Evolutionary conservation across 2,888 invertebrate genomes (phyloP).

Genomic region (Pediacus dermestoides): DNA sequence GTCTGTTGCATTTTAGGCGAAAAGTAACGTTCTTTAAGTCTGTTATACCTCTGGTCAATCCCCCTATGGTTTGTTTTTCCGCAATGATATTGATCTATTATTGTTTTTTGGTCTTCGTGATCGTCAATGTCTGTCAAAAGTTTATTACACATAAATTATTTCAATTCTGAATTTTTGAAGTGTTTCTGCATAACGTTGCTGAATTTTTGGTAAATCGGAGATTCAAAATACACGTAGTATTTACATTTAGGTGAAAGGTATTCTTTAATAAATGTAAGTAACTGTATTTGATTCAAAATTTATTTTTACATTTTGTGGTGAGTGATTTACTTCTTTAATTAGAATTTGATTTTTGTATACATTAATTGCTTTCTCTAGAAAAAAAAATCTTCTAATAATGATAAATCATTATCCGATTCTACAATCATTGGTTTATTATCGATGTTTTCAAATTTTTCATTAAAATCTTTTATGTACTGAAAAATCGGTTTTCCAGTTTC

Average conservation of each 20-base stretch:
- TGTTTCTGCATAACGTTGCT: conserved; percentile 2
- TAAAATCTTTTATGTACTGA: no score
- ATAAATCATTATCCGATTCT: no score
- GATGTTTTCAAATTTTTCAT: no score
- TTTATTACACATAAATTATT: neutral
- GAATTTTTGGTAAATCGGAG: conserved; percentile 1
- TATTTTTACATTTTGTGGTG: no score
- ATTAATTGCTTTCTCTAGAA: neutral
- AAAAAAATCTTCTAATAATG: no score
- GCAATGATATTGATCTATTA: neutral
- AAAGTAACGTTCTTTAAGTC: neutral
- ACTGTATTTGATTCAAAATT: no score
- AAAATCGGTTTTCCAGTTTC: no score
- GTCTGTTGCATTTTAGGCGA: neutral
- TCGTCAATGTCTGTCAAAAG: neutral
- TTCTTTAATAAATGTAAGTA: conserved; percentile 1
- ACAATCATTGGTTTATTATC: neutral
- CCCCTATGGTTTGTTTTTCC: no score
- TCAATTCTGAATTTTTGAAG: conserved; percentile 1
- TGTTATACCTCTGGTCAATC: neutral
- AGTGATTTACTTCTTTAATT: no score
- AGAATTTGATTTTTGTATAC: no score
- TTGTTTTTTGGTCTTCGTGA: neutral
- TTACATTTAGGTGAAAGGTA: neutral
- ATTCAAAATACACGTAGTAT: conserved; percentile 1